phyloP scores from a whole-genome alignment of 2,888 invertebrate genomes.

The Germaria angustata region DNA sequence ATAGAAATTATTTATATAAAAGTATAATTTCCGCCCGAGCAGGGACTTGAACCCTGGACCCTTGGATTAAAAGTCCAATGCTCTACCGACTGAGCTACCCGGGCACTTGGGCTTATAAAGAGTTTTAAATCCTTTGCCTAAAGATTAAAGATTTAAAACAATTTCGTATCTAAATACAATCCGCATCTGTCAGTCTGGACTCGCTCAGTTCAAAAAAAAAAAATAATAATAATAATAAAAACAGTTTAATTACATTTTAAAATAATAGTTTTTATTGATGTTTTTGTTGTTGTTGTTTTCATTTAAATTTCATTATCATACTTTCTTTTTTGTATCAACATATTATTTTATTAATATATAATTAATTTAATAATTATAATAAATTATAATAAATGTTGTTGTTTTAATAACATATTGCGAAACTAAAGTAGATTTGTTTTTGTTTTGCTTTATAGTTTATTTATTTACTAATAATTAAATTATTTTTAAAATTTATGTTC shows the following conservation, averaged over 20 bases:
- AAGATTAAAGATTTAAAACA: no score
- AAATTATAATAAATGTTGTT: slow-evolving; percentile 63
- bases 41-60: slow-evolving; percentile 80
- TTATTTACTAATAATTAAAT: slow-evolving; percentile 59
- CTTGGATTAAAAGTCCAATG: slow-evolving; percentile 81
- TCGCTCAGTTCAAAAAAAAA: no score
- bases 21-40: slow-evolving; percentile 77
- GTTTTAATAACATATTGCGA: slow-evolving; percentile 73
- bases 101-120: slow-evolving; percentile 69
- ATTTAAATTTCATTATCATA: slow-evolving; percentile 34
- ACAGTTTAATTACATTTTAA: slow-evolving; percentile 43
- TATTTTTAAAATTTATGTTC: slow-evolving; percentile 32
- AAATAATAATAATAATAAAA: neutral
- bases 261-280: slow-evolving; percentile 64
- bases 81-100: slow-evolving; percentile 81
- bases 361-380: slow-evolving; percentile 22
- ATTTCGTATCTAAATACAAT: no score
- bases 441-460: slow-evolving; percentile 39
- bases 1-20: no score
- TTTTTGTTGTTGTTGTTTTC: slow-evolving; percentile 40
- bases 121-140: no score
- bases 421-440: slow-evolving; percentile 68
- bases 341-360: slow-evolving; percentile 39
- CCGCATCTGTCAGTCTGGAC: no score
- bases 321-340: slow-evolving; percentile 66